Evolutionary conservation across 2,797 vertebrate species (phyloP).

Genomic region (Mallotus villosus): DNA sequence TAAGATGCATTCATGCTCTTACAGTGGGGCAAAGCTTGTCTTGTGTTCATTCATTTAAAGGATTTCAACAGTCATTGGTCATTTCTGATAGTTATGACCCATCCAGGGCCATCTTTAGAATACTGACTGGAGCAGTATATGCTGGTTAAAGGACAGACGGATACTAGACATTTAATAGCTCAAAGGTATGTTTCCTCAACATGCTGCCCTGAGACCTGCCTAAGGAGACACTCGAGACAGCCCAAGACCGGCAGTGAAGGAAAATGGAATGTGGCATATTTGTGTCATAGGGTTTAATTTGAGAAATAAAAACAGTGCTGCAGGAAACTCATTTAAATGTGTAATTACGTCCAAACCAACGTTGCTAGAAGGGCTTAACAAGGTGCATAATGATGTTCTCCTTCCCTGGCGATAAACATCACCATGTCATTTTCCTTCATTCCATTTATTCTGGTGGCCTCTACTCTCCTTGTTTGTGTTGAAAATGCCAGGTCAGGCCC

Average conservation of each 20-base stretch:
- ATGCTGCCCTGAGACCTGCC: constrained; percentile 8
- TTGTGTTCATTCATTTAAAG: not conserved
- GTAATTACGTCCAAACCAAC: constrained; percentile 61
- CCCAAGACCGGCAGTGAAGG: constrained; percentile 36
- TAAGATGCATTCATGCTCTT: constrained; percentile 14
- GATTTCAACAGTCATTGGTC: not conserved
- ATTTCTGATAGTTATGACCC: not conserved
- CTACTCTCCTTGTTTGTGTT: constrained; percentile 46
- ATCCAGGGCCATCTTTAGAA: not conserved
- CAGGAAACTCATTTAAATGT: constrained; percentile 70
- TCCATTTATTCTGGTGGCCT: constrained; percentile 53
- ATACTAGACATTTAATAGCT: constrained; percentile 15
- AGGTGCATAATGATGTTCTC: constrained; percentile 71
- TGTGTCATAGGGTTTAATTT: constrained; percentile 60
- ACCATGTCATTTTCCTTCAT: constrained; percentile 60
- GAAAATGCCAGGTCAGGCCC: constrained; percentile 46
- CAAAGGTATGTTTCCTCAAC: constrained; percentile 21
- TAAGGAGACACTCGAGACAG: constrained; percentile 16
- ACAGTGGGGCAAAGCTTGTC: not conserved
- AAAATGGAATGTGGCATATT: constrained; percentile 55
- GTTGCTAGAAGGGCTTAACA: constrained; percentile 68
- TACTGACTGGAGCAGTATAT: not conserved
- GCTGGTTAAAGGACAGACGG: not conserved
- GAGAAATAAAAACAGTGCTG: constrained; percentile 44
- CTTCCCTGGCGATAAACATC: constrained; percentile 64